Conservation (phyloP, 2,888 invertebrate genomes). For the Oscheius sp. region DNA sequence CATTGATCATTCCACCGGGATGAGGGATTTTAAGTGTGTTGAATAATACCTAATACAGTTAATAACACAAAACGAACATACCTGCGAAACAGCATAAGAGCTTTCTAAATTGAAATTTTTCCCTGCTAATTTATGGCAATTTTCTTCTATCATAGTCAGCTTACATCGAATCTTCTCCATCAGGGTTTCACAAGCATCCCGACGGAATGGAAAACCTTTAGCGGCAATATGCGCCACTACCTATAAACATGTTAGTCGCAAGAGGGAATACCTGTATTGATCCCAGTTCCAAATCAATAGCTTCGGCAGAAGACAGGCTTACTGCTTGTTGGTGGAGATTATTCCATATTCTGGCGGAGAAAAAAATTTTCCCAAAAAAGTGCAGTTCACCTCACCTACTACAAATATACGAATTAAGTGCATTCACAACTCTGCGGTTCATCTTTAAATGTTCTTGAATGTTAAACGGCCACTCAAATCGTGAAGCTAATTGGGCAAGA, state of each 20-base stretch:
- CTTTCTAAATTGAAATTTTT: constrained; percentile 54
- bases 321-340: constrained; percentile 19
- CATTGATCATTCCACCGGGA: constrained; percentile 41
- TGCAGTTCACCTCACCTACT: background rate
- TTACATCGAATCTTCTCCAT: constrained; percentile 30
- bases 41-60: constrained; percentile 44
- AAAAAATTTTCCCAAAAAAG: background rate
- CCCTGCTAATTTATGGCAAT: constrained; percentile 40
- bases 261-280: constrained; percentile 24
- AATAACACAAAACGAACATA: background rate
- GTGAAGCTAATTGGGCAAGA: constrained; percentile 20
- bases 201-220: constrained; percentile 44
- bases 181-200: background rate
- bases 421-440: background rate
- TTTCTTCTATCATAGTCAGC: constrained; percentile 43
- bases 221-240: constrained; percentile 41
- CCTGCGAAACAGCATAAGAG: constrained; percentile 44
- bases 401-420: constrained; percentile 15
- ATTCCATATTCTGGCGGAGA: constrained; percentile 15
- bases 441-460: constrained; percentile 14
- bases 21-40: constrained; percentile 46
- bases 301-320: constrained; percentile 21
- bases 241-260: background rate
- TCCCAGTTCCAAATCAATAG: constrained; percentile 39
- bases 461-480: constrained; percentile 29